Conservation (phyloP, 1,140 invertebrate genomes). For the Bombus impatiens region DNA sequence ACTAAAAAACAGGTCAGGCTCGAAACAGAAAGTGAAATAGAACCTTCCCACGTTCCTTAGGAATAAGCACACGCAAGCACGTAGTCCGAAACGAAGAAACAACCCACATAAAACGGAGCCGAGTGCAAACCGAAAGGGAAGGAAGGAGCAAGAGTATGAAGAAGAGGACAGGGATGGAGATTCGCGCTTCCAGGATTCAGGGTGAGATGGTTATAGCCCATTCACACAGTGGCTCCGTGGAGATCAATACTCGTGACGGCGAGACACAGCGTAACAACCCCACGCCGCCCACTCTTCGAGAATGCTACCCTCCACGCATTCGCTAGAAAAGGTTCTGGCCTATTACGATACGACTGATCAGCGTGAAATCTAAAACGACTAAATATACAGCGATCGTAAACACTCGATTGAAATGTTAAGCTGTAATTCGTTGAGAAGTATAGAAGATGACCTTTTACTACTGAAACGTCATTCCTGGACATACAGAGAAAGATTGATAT, state of each 20-base stretch:
- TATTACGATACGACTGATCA: neutral
- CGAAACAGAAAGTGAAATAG: neutral
- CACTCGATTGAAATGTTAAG: neutral
- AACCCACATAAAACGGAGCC: neutral
- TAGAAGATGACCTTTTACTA: too few species aligned
- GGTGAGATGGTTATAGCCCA: constrained; percentile 63
- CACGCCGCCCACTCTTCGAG: constrained; percentile 11
- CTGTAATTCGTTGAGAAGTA: too few species aligned
- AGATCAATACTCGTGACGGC: constrained; percentile 76
- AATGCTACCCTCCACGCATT: neutral
- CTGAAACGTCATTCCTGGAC: too few species aligned
- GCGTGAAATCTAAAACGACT: neutral
- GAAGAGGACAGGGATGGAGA: neutral
- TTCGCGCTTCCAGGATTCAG: constrained; percentile 32
- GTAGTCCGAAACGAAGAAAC: neutral
- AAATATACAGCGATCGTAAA: neutral
- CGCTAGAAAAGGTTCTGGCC: neutral
- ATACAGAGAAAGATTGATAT: too few species aligned
- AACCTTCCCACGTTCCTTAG: neutral
- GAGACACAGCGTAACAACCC: constrained; percentile 68
- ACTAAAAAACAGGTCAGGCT: neutral
- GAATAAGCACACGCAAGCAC: neutral
- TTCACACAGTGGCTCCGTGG: constrained; percentile 67
- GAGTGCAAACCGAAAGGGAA: neutral
- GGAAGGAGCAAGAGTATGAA: neutral